Percentiles rank a stretch among this genome's conserved stretches.
These are phyloP conservation scores for Palythoa grandis DNA, from an alignment of 92 coral and sea anemone genomes.

Conservation along the genomic window DNA sequence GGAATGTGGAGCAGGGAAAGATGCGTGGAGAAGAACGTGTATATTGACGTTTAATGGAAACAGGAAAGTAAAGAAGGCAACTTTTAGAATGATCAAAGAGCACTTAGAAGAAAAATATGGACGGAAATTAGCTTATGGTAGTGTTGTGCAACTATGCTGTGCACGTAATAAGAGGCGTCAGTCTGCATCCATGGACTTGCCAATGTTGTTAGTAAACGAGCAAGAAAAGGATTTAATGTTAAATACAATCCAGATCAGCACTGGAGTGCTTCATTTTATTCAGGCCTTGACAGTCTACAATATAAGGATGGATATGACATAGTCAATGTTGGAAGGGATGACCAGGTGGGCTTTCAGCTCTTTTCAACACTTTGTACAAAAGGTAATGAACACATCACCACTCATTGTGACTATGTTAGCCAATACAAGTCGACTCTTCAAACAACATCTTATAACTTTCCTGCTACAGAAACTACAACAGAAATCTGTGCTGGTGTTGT, in stretches of 20 bases:
- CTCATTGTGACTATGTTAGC: constrained; percentile 64
- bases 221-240: constrained; percentile 63
- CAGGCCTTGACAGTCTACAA: constrained; percentile 53
- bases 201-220: constrained; percentile 46
- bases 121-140: constrained; percentile 55
- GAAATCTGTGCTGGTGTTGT: constrained; percentile 72
- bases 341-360: constrained; percentile 73
- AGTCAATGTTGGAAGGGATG: constrained; percentile 71
- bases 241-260: constrained; percentile 72
- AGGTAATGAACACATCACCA: constrained; percentile 65
- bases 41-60: constrained; percentile 69
- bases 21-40: constrained; percentile 69
- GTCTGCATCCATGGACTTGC: constrained; percentile 50
- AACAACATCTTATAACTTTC: constrained; percentile 73
- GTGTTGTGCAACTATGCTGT: constrained; percentile 72
- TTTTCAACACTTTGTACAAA: constrained; percentile 50
- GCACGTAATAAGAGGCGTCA: constrained; percentile 56
- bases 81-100: constrained; percentile 64
- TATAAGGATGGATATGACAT: constrained; percentile 55
- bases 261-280: constrained; percentile 71
- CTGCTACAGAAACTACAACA: constrained; percentile 65
- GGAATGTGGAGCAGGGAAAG: constrained; percentile 62
- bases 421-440: constrained; percentile 74
- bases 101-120: constrained; percentile 61
- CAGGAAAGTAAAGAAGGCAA: constrained; percentile 63